Base-by-base conservation (phyloP, 2,113 vertebrate genomes). In the Chunga burmeisteri region DNA sequence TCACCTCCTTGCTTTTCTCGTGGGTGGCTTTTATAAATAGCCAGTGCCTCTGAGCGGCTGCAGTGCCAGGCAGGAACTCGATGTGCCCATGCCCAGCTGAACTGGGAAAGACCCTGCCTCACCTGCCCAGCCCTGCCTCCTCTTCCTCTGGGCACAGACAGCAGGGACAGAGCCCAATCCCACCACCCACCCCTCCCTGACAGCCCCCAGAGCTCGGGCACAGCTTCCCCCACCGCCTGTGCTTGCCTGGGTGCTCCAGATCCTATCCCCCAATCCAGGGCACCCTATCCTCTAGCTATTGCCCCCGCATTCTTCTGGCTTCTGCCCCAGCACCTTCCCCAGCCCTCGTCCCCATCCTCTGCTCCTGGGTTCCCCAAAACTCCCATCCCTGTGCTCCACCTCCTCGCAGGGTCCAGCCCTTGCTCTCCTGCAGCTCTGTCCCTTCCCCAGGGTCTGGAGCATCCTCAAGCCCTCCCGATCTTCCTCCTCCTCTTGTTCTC, bases 261-360 rank as follows among this genome's bases (percentile, higher is more conserved):
- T 0, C 1, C 23, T 0, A 0, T 13, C 7, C 7, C 11, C 8
- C 7, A 1, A 9, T 2, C 20, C 1, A 0, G 20, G 20, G 7
- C 36, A 65, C 14, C 34, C 19, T 2, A 0, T 7, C 11, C 13
- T 29, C 34, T 26, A 7, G 15, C 26, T 91, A 1, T 50, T 65
- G 16, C 20, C 12, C 63, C 81, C 2, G 0, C 40, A 27, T 16
- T 56, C 29, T 58, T 22, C 42, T 52, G 16, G 9, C 4, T 80
- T 32, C 70, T 63, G n/a, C 16, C 47, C 29, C 62, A 77, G 10
- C 59, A 42, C 12, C 58, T 61, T 65, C 30, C 19, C 77, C 40
- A 81, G 29, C 26, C 46, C 68, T 11, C 10, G 38, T 36, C 32
- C 38, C 9, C 3, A 8, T 4, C 34, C 12, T 32, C 46, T 20